These are phyloP conservation scores for Alviniconcha strummeri DNA, from an alignment of 2,888 invertebrate species.

Conservation along the genomic window DNA sequence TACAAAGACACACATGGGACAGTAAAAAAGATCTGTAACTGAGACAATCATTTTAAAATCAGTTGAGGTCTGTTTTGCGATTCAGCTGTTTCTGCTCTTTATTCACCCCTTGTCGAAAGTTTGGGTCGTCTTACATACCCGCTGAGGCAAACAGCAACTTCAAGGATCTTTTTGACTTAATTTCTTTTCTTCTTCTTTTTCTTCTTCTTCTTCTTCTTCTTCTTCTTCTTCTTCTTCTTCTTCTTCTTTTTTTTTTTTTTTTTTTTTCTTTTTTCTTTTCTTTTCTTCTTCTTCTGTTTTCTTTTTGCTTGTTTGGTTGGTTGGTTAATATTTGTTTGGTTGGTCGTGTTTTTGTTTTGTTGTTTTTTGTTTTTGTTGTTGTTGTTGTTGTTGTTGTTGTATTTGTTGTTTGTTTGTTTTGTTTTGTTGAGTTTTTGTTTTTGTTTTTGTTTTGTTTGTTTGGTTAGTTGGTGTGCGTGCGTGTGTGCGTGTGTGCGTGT, in stretches of 20 bases:
- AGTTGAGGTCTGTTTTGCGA: no score
- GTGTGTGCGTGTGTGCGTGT: slow-evolving; percentile 1
- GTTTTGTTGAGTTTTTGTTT: background rate
- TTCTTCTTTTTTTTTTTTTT: background rate
- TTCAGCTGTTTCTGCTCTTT: no score
- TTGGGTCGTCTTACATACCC: no score
- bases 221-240: background rate
- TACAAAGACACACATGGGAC: no score
- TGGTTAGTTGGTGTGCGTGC: background rate
- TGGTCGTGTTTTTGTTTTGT: background rate
- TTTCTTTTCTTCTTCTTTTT: no score
- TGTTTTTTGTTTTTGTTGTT: background rate
- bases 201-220: background rate
- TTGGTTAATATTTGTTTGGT: background rate
- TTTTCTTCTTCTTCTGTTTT: background rate
- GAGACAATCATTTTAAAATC: no score
- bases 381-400: background rate
- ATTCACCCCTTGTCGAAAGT: no score
- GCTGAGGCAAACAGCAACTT: no score
- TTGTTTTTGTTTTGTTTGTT: background rate
- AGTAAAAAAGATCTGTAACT: no score
- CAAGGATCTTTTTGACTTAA: no score
- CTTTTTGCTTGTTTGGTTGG: background rate
- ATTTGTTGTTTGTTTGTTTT: background rate
- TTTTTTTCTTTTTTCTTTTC: background rate